Conservation (phyloP, 2,113 vertebrate genomes). For the Petaurus breviceps region DNA sequence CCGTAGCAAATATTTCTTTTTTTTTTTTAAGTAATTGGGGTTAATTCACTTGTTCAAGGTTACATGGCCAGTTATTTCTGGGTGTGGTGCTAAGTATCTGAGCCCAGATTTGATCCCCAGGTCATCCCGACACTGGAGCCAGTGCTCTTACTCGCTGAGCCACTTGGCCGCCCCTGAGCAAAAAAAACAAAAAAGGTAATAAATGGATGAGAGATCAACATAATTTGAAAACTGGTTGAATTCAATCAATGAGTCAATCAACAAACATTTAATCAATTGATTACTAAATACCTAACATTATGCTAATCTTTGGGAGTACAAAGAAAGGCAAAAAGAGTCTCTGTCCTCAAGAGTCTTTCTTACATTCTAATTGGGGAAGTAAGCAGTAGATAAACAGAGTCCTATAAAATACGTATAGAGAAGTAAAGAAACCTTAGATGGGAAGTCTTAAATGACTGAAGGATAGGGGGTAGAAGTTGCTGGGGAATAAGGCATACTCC, state of each 20-base stretch:
- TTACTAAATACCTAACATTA: background rate
- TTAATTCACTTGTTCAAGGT: too few species aligned
- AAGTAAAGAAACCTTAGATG: background rate
- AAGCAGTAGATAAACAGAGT: background rate
- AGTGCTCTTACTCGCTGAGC: too few species aligned
- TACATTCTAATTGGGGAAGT: background rate
- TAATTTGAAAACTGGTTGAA: background rate
- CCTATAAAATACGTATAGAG: background rate
- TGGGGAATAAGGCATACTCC: background rate
- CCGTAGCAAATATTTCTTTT: background rate
- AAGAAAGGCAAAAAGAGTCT: background rate
- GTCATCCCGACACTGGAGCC: too few species aligned
- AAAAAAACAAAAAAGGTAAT: too few species aligned
- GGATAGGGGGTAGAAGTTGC: background rate
- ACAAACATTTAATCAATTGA: background rate
- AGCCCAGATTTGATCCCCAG: too few species aligned
- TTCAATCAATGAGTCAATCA: background rate
- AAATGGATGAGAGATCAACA: background rate
- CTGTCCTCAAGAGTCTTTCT: background rate
- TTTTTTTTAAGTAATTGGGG: too few species aligned
- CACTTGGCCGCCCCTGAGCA: too few species aligned
- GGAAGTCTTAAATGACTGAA: background rate
- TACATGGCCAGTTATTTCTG: too few species aligned
- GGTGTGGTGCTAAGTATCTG: too few species aligned
- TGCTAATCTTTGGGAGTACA: background rate